Conservation (phyloP, 2,888 invertebrate genomes). For the Mesoligia furuncula region DNA sequence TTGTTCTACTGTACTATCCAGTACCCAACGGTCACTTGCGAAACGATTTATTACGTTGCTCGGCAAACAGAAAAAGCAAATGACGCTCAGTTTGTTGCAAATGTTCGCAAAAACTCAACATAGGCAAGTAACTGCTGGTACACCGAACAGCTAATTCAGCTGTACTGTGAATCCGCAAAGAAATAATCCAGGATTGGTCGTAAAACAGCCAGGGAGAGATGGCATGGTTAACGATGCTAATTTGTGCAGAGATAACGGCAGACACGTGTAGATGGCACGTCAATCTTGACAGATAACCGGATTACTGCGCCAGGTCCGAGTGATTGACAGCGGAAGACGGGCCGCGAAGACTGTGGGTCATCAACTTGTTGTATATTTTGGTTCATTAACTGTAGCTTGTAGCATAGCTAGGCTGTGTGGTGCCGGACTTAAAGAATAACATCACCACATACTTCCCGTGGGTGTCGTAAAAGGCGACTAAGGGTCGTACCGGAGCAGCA, state of each 20-base stretch:
- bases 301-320: slow-evolving; percentile 44
- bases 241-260: slow-evolving; percentile 53
- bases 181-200: slow-evolving; percentile 54
- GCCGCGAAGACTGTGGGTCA: slow-evolving; percentile 30
- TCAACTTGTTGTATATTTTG: no score
- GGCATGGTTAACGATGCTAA: slow-evolving; percentile 52
- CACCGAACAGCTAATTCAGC: neutral
- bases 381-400: no score
- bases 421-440: no score
- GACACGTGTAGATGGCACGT: slow-evolving; percentile 61
- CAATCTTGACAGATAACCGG: slow-evolving; percentile 65
- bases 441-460: no score
- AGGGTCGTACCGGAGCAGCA: no score
- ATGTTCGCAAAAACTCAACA: slow-evolving; percentile 58
- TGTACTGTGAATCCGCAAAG: slow-evolving; percentile 32
- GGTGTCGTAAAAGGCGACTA: no score
- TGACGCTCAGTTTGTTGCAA: slow-evolving; percentile 42
- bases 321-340: slow-evolving; percentile 49
- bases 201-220: slow-evolving; percentile 45
- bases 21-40: neutral
- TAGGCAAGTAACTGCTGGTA: neutral
- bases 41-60: slow-evolving; percentile 47
- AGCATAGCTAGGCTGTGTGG: no score
- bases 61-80: slow-evolving; percentile 54
- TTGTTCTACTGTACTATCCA: neutral